Conservation (phyloP, 2,113 vertebrate genomes). For the Panthera tigris region DNA sequence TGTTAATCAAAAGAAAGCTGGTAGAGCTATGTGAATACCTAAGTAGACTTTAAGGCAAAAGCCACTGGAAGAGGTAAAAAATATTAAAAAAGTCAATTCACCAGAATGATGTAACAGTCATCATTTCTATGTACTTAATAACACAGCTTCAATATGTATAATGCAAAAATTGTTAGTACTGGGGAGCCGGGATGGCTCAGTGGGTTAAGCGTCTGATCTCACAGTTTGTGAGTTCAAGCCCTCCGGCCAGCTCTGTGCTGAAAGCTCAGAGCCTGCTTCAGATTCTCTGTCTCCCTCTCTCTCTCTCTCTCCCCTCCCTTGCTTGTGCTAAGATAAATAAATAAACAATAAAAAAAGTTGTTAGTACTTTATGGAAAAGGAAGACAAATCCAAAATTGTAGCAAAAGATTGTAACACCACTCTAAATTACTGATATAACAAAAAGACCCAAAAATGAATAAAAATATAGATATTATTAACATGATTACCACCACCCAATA, state of each 20-base stretch:
- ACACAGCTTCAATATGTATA: not conserved
- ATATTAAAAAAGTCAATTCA: not conserved
- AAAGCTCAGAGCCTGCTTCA: too few relatives aligned
- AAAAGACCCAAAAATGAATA: not conserved
- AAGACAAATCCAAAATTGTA: constrained; percentile 20
- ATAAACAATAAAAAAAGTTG: not conserved
- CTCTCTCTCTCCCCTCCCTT: too few relatives aligned
- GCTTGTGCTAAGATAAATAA: too few relatives aligned
- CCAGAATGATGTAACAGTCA: not conserved
- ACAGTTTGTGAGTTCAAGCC: too few relatives aligned
- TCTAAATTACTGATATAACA: not conserved
- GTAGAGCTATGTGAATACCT: not conserved
- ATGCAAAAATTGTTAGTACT: not conserved
- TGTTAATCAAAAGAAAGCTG: constrained; percentile 28
- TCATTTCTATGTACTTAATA: not conserved
- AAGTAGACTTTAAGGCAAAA: not conserved
- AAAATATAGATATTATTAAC: not conserved
- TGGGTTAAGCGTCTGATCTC: too few relatives aligned
- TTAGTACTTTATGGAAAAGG: not conserved
- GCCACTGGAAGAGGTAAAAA: not conserved
- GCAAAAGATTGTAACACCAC: not conserved
- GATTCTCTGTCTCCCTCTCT: too few relatives aligned
- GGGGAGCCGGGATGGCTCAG: too few relatives aligned
- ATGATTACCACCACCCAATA: not conserved
- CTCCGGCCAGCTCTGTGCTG: too few relatives aligned